Evolutionary conservation across 1,140 invertebrate genomes (phyloP).

Genomic region (Catajapyx aquilonaris): DNA sequence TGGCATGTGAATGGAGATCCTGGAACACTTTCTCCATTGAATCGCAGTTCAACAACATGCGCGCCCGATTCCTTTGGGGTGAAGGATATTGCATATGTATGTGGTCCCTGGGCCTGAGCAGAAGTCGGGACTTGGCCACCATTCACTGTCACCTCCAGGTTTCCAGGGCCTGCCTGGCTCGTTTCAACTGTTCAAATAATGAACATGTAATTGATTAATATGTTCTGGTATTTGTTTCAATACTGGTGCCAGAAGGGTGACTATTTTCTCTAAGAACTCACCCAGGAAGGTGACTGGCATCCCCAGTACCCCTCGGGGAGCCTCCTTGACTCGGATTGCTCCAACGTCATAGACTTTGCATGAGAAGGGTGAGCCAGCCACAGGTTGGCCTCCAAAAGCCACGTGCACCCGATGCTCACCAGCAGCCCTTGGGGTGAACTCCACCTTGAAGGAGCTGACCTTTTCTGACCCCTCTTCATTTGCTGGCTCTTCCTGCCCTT

Average conservation of each 20-base stretch:
- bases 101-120: constrained; percentile 80
- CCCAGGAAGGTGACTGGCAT: constrained; percentile 86
- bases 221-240: too few species aligned
- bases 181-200: constrained; percentile 98
- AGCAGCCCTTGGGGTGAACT: constrained; percentile 63
- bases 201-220: constrained; percentile 8
- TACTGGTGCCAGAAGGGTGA: too few species aligned
- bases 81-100: constrained; percentile 93
- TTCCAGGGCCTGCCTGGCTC: constrained; percentile 84
- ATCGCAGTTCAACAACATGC: constrained; percentile 82
- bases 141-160: constrained; percentile 91
- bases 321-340: constrained; percentile 83
- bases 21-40: constrained; percentile 89
- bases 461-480: too few species aligned
- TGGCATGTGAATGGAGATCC: constrained; percentile 50
- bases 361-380: constrained; percentile 63
- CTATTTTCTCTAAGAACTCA: constrained; percentile 30
- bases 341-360: constrained; percentile 88
- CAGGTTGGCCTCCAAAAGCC: constrained; percentile 17
- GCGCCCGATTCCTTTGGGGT: constrained; percentile 70
- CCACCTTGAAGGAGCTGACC: constrained; percentile 65
- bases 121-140: constrained; percentile 87
- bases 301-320: constrained; percentile 71
- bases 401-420: constrained; percentile 82
- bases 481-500: constrained; percentile 26